These are phyloP conservation scores for Campoplex nolae DNA, from an alignment of 2,888 invertebrate species.

Conservation along the genomic window DNA sequence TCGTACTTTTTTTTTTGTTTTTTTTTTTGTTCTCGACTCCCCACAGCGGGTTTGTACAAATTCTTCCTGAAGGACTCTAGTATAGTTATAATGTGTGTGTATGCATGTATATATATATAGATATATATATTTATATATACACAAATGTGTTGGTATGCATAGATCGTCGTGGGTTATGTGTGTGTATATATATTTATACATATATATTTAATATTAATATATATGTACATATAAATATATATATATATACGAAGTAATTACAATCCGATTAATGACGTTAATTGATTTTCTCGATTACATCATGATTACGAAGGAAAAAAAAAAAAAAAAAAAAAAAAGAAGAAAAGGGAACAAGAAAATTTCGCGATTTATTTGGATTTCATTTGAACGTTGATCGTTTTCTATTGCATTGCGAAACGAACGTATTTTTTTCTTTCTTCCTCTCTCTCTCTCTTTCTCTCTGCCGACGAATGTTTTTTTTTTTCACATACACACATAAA, in stretches of 20 bases:
- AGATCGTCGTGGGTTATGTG: conserved; percentile 69
- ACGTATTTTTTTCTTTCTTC: conserved; percentile 4
- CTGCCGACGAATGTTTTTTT: neutral
- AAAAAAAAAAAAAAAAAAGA: neutral
- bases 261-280: conserved; percentile 70
- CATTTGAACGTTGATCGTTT: neutral
- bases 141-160: conserved; percentile 69
- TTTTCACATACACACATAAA: conserved; percentile 44
- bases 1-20: conserved; percentile 34
- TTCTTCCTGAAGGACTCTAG: conserved; percentile 84
- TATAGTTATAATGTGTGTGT: conserved; percentile 79
- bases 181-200: conserved; percentile 27
- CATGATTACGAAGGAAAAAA: neutral
- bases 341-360: neutral
- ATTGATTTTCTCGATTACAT: neutral
- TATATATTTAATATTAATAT: conserved; percentile 67
- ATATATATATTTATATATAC: conserved; percentile 65
- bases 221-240: conserved; percentile 61
- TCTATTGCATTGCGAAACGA: conserved; percentile 7
- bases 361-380: conserved; percentile 14
- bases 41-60: conserved; percentile 83
- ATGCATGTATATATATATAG: conserved; percentile 56
- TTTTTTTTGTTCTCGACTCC: conserved; percentile 47
- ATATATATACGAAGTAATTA: conserved; percentile 75
- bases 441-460: neutral